Evolutionary conservation across 2,888 invertebrate genomes (phyloP), one percentile per base, ranked within the genome.

Genomic region (Cosmia pyralina): DNA sequence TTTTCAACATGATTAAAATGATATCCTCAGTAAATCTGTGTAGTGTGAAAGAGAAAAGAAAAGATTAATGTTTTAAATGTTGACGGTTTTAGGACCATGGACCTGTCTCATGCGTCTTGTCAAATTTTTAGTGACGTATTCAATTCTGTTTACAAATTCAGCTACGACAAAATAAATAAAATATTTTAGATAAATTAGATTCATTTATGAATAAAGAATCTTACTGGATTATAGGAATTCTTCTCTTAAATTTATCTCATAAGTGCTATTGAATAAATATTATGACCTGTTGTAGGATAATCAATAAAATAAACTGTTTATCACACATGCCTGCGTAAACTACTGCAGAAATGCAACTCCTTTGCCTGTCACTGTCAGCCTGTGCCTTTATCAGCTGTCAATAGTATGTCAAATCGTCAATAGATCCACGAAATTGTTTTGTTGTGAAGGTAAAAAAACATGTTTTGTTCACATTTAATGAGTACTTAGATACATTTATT

Each of bases 91-190:
- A n/a, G 0, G 0, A 53, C 19, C 13, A 28, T 53, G 62, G 53
- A 68, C 41, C 48, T 60, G 28, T 15, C 38, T 28, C 22, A 41
- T 57, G 11, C n/a, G 38, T 57, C 52, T 50, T 87, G 89, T 89
- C 88, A 89, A 77, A 77, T 79, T 85, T 82, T 84, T 85, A 84
- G 84, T 89, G 88, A 89, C 88, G 88, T 88, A 88, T 85, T 84
- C 85, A 86, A 11, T 84, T 87, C 72, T 70, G 81, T 88, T 81
- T 82, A 67, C 64, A 64, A 75, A 80, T 75, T 28, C 0, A 46
- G 83, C 13, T 63, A 62, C 8, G 13, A 34, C 10, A 1, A 11
- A 5, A 0, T 13, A 13, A 46, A 4, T 6, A 15, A 19, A n/a
- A 15, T 4, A 15, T 15, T 6, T 2, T n/a, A 1, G 3, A 4